Evolutionary conservation across 2,113 vertebrate genomes (phyloP).

Genomic region (Dasyurus viverrinus): DNA sequence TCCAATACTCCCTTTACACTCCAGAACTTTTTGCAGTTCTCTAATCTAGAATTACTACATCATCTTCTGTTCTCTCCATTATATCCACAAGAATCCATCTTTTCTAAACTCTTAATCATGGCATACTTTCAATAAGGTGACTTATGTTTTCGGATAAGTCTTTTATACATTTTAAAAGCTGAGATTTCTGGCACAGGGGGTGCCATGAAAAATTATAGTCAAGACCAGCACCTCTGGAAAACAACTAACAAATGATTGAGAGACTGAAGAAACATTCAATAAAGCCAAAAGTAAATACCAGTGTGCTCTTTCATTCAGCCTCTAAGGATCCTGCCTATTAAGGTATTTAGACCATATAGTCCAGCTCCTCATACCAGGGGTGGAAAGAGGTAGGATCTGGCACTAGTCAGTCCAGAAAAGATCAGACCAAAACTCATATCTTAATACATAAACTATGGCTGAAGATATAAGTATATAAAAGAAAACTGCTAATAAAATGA

Average conservation of each 20-base stretch:
- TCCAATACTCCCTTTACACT: neutral
- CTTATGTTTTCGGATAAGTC: conserved; percentile 11
- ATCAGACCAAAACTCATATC: neutral
- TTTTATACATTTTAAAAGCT: neutral
- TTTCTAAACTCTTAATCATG: neutral
- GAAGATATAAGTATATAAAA: neutral
- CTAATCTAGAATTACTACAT: conserved; percentile 19
- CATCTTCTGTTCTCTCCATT: neutral
- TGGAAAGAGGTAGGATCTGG: neutral
- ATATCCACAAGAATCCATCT: conserved; percentile 27
- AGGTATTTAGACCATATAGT: neutral
- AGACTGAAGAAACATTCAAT: neutral
- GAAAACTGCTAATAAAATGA: too few species aligned
- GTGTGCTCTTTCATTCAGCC: neutral
- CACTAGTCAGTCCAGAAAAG: neutral
- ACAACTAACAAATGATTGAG: neutral
- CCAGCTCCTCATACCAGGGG: neutral
- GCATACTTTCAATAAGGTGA: conserved; percentile 7
- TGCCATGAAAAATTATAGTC: neutral
- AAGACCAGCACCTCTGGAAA: neutral
- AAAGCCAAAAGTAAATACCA: neutral
- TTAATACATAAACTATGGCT: neutral
- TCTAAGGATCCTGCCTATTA: neutral
- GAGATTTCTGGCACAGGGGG: neutral
- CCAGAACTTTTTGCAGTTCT: neutral